A percentile compares a stretch with the other conserved stretches of the same genome.
phyloP scores from a whole-genome alignment of 2,797 vertebrate genomes.

The Microcaecilia unicolor region DNA sequence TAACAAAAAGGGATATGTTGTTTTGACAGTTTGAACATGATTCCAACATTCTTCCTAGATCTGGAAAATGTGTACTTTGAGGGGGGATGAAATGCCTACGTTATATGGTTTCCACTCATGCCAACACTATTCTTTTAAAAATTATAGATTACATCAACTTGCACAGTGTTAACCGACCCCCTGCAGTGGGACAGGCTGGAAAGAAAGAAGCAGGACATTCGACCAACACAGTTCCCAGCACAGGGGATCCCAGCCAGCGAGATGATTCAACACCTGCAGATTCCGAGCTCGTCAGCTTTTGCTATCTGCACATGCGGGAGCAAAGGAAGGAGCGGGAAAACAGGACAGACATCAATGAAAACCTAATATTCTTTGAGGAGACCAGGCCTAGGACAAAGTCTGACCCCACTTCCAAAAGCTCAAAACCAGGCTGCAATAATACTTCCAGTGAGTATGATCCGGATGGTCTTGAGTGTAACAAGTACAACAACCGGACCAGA shows the following conservation, averaged over 20 bases:
- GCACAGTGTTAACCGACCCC: conserved; percentile 70
- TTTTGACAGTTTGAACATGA: no score
- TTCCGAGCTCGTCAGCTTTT: conserved; percentile 88
- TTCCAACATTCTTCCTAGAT: no score
- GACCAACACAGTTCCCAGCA: conserved; percentile 68
- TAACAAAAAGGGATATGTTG: no score
- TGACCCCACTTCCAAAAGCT: conserved; percentile 83
- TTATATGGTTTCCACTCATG: no score
- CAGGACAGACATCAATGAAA: conserved; percentile 86
- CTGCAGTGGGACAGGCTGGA: conserved; percentile 58
- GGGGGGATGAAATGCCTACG: no score
- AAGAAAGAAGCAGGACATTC: conserved; percentile 73
- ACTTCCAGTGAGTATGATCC: conserved; percentile 19
- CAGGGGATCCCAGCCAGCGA: conserved; percentile 31
- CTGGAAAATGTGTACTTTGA: no score
- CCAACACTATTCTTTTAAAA: no score
- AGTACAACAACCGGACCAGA: conserved; percentile 64
- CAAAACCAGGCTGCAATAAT: conserved; percentile 63
- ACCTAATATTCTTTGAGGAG: conserved; percentile 82
- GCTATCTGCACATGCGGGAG: conserved; percentile 90
- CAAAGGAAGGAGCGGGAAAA: conserved; percentile 80
- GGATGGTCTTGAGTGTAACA: conserved; percentile 50
- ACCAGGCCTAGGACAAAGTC: conserved; percentile 90
- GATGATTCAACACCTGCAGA: conserved; percentile 53
- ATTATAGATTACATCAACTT: conserved; percentile 90